phyloP scores from a whole-genome alignment of 2,888 invertebrate species.

The Acleris laterana region DNA sequence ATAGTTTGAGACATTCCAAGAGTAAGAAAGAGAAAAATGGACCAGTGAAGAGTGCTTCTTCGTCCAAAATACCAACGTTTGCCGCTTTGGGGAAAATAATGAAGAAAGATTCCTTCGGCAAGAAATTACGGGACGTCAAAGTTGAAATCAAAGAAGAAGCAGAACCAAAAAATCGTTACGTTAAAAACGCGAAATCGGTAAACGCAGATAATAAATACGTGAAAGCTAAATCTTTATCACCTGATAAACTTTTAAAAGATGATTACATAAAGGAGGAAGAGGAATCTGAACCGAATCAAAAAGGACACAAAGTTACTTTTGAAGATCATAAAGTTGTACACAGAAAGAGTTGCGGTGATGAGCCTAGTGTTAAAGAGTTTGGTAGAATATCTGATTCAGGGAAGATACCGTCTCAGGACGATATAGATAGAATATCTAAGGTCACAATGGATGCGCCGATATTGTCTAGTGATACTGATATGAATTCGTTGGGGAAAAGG shows the following conservation, averaged over 20 bases:
- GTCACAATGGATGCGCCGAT: conserved; percentile 94
- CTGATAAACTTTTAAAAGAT: conserved; percentile 64
- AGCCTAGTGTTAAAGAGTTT: conserved; percentile 67
- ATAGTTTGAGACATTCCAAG: conserved; percentile 74
- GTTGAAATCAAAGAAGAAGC: conserved; percentile 50
- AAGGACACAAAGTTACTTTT: conserved; percentile 46
- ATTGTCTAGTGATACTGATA: conserved; percentile 87
- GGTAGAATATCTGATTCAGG: conserved; percentile 68
- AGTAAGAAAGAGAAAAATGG: conserved; percentile 68
- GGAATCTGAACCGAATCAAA: conserved; percentile 44
- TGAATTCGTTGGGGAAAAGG: conserved; percentile 88
- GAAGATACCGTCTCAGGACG: conserved; percentile 91
- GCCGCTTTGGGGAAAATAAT: conserved; percentile 80
- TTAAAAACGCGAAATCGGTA: conserved; percentile 68
- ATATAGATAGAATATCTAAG: conserved; percentile 94
- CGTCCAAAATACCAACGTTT: conserved; percentile 80
- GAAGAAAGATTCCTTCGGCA: conserved; percentile 76
- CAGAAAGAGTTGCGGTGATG: conserved; percentile 79
- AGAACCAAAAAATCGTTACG: conserved; percentile 66
- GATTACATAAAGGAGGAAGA: conserved; percentile 63
- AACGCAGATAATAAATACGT: conserved; percentile 72
- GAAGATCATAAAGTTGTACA: conserved; percentile 57
- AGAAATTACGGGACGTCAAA: conserved; percentile 61
- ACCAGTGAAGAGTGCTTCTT: conserved; percentile 72
- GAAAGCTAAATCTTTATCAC: conserved; percentile 73